Evolutionary conservation across 2,797 vertebrate species (phyloP).

Genomic region (Microctenopoma stevenorrisi): DNA sequence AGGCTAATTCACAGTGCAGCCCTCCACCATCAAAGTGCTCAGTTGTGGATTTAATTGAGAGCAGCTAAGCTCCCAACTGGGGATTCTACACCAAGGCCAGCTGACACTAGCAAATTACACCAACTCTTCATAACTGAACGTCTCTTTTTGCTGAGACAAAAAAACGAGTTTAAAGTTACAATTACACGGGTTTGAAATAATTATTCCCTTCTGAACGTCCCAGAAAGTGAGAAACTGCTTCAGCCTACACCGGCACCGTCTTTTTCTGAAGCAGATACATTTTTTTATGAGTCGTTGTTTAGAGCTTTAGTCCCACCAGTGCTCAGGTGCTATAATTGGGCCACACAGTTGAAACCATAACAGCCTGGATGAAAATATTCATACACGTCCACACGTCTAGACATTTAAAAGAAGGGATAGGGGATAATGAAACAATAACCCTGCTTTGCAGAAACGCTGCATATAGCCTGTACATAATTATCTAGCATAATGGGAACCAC

Average conservation of each 20-base stretch:
- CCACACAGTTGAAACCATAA: neutral
- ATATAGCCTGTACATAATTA: neutral
- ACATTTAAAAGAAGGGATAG: neutral
- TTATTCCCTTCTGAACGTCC: conserved; percentile 47
- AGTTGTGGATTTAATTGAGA: conserved; percentile 78
- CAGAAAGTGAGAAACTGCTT: conserved; percentile 21
- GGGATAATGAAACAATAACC: neutral
- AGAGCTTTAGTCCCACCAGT: neutral
- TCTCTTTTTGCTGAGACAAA: conserved; percentile 64
- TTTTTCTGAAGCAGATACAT: neutral
- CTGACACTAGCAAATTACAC: conserved; percentile 71
- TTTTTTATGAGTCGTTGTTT: neutral
- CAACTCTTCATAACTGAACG: conserved; percentile 60
- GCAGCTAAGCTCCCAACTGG: conserved; percentile 70
- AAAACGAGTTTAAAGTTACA: conserved; percentile 48
- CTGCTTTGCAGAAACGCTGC: neutral
- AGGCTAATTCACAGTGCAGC: conserved; percentile 69
- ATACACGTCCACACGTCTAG: neutral
- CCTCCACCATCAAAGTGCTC: conserved; percentile 72
- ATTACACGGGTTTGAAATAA: conserved; percentile 49
- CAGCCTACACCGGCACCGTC: conserved; percentile 3
- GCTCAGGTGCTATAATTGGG: neutral
- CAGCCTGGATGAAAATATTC: neutral
- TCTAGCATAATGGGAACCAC: neutral
- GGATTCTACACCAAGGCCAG: conserved; percentile 59